Conservation (phyloP, 64 coral and sea anemone species). For the Actinia tenebrosa region DNA sequence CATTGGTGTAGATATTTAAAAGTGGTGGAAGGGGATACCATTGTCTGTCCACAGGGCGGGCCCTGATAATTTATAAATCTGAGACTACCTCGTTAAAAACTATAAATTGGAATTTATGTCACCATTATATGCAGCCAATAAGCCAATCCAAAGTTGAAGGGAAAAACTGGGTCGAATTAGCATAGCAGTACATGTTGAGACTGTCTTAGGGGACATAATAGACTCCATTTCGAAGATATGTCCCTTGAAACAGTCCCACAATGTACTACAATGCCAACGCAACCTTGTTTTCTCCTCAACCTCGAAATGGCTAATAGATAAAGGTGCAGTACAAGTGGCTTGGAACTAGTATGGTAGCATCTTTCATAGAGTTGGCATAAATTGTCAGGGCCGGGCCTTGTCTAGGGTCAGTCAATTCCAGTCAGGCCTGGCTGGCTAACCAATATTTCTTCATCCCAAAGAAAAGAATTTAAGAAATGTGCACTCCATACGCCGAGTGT, state of each 20-base stretch:
- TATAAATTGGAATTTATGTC: neutral
- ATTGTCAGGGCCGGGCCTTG: neutral
- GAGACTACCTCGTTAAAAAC: neutral
- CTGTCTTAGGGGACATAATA: too few species aligned
- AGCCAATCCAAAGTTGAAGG: too few species aligned
- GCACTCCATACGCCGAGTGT: constrained; percentile 1
- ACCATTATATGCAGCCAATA: neutral
- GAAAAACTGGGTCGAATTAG: too few species aligned
- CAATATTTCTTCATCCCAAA: constrained; percentile 16
- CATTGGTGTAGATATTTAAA: constrained; percentile 26
- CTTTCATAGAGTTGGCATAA: neutral
- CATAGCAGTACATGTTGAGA: too few species aligned
- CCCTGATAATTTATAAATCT: neutral
- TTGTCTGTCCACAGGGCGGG: neutral
- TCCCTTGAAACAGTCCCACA: too few species aligned
- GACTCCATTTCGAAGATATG: too few species aligned
- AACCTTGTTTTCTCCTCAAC: too few species aligned
- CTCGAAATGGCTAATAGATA: neutral
- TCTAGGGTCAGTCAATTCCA: neutral
- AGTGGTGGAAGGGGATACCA: constrained; percentile 7
- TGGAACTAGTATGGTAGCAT: neutral
- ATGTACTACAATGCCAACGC: too few species aligned
- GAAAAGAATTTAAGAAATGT: constrained; percentile 26
- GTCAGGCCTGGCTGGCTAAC: constrained; percentile 4
- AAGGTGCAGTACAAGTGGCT: neutral